Evolutionary conservation across 1,140 invertebrate genomes (phyloP), one percentile per base, ranked within the genome.

Genomic region (Druon quercuslanigerum): DNA sequence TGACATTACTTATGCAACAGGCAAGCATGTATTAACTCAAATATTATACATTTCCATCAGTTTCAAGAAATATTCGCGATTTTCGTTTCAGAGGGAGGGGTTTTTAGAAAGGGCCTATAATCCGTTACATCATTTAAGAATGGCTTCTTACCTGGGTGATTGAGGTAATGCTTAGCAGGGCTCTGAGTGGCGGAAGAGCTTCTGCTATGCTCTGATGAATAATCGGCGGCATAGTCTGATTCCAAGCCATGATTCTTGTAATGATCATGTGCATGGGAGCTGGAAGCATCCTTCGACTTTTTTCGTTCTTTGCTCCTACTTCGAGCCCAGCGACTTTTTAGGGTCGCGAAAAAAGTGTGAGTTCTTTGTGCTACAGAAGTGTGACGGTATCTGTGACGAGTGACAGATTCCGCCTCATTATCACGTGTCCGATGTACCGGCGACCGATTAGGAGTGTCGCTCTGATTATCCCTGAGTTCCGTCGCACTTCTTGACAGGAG

Each of bases 211-310:
- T 95, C 94, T 12, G 94, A 95, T 52, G 94, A 95, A 81, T 94
- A 94, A 90, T 95, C 95, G 14, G 94, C 94, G 2, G 94, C 94
- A 88, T 96, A 95, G 82, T 96, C 75, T 91, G 95, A 89, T 91
- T 95, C 90, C 60, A 86, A 75, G 9, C 85, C 84, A 25, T 74
- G 74, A 74, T 66, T 79, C 76, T 84, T 88, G 82, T 90, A 91
- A 4, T 90, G 90, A 4, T 79, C 75, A 40, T 77, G 85, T 46
- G 4, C 52, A 71, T 87, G 8, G 88, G 91, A 0, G 90, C 91
- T 82, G 72, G 91, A 91, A 84, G 50, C 89, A 78, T 89, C 92
- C 79, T 84, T 91, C 19, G 83, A 77, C 71, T 90, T 89, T 74
- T 89, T 91, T 1, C 93, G 85, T 80, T 94, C 94, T 87, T 94